Conservation (phyloP, 1,140 invertebrate species). For the Micrasema longulum region DNA sequence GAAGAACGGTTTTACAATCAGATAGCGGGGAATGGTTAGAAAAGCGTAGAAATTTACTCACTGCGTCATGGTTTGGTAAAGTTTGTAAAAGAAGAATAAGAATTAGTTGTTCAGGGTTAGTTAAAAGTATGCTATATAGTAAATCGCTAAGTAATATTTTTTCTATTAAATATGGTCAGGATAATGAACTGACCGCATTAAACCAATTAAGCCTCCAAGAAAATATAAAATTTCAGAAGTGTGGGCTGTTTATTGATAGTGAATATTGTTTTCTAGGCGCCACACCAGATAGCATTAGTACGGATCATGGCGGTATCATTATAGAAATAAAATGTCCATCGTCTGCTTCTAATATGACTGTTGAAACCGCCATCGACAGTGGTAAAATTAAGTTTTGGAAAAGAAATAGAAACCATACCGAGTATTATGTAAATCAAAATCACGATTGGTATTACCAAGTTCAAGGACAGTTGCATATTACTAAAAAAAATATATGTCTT, state of each 20-base stretch:
- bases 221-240: not conserved
- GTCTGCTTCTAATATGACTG: not conserved
- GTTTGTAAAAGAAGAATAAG: not conserved
- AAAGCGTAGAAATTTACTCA: not conserved
- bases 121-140: not conserved
- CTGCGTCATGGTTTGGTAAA: constrained; percentile 1
- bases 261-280: not conserved
- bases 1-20: not conserved
- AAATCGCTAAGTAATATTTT: not conserved
- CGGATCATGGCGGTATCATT: not conserved
- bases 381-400: constrained; percentile 1
- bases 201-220: not conserved
- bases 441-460: constrained; percentile 2
- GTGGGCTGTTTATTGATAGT: not conserved
- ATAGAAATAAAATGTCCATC: not conserved
- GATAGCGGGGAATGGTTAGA: not conserved
- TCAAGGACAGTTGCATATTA: not conserved
- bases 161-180: not conserved
- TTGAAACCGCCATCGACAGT: not conserved
- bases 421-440: not conserved
- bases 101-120: constrained; percentile 5
- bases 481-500: not conserved
- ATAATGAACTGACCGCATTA: not conserved
- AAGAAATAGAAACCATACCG: not conserved
- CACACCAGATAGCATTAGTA: not conserved